phyloP scores from a whole-genome alignment of 2,888 invertebrate genomes.

The Clivina fossor region DNA sequence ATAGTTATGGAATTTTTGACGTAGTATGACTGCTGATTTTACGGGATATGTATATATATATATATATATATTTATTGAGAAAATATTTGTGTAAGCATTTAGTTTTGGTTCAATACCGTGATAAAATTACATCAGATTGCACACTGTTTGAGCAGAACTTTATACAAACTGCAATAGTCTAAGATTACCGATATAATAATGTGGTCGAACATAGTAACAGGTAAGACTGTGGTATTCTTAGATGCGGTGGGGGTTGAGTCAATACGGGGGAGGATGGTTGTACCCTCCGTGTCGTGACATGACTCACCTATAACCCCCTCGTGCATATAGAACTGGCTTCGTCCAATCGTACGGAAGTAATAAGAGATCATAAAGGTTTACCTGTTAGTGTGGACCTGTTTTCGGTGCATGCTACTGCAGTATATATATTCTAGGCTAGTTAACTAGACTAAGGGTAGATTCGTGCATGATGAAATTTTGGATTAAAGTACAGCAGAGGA shows the following conservation, averaged over 20 bases:
- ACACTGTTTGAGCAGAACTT: too few relatives aligned
- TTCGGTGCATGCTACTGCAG: too few relatives aligned
- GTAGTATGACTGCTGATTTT: too few relatives aligned
- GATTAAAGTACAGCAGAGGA: too few relatives aligned
- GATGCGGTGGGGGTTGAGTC: too few relatives aligned
- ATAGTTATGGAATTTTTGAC: too few relatives aligned
- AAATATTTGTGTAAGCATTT: too few relatives aligned
- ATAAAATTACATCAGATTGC: too few relatives aligned
- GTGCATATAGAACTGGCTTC: conserved; percentile 1
- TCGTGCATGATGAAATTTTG: neutral
- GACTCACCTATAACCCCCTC: conserved; percentile 14
- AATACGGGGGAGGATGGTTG: neutral
- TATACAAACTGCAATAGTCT: neutral
- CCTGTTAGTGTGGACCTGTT: neutral
- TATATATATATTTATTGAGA: too few relatives aligned
- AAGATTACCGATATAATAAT: conserved; percentile 25
- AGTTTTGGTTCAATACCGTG: too few relatives aligned
- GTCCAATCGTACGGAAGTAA: conserved; percentile 1
- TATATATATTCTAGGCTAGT: too few relatives aligned
- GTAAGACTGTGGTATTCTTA: neutral
- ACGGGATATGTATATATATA: too few relatives aligned
- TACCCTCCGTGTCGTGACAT: neutral
- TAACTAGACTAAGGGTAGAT: neutral
- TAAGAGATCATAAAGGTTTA: neutral
- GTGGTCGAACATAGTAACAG: conserved; percentile 9